Evolutionary conservation across 2,113 vertebrate genomes (phyloP).

Genomic region (Corythornis madagascariensis): DNA sequence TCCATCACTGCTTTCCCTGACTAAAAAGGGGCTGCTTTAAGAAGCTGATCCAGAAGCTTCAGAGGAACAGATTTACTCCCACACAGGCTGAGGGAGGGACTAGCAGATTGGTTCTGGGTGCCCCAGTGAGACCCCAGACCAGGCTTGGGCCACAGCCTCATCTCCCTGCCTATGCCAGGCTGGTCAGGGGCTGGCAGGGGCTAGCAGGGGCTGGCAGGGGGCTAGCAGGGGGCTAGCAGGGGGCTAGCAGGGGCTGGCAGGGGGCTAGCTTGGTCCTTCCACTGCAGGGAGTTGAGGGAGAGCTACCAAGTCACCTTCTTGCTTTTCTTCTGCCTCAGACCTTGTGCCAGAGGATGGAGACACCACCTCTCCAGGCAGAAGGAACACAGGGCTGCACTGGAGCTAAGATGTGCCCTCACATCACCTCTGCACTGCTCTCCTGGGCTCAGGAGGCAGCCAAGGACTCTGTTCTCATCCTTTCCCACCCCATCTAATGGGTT

Average conservation of each 20-base stretch:
- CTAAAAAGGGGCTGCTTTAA: neutral
- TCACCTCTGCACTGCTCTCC: accelerated
- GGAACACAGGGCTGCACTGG: neutral
- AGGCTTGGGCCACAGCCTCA: neutral
- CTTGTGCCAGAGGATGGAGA: neutral
- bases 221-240: neutral
- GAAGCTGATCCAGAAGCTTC: neutral
- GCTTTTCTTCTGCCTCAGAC: neutral
- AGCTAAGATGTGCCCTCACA: accelerated
- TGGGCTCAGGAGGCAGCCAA: neutral
- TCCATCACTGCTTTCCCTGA: neutral
- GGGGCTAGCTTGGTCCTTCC: neutral
- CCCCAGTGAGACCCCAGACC: neutral
- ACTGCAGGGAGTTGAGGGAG: neutral
- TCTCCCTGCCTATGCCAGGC: neutral
- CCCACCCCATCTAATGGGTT: neutral
- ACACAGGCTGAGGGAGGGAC: neutral
- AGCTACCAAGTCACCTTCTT: accelerated
- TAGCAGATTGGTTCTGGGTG: neutral
- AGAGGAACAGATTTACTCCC: neutral
- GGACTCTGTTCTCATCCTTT: neutral
- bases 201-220: neutral
- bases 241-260: neutral
- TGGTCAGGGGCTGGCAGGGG: neutral
- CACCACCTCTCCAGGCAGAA: neutral